A percentile compares a stretch with the other conserved stretches of the same genome.
phyloP scores from a whole-genome alignment of 2,797 vertebrate genomes.

The Cuniculus paca region DNA sequence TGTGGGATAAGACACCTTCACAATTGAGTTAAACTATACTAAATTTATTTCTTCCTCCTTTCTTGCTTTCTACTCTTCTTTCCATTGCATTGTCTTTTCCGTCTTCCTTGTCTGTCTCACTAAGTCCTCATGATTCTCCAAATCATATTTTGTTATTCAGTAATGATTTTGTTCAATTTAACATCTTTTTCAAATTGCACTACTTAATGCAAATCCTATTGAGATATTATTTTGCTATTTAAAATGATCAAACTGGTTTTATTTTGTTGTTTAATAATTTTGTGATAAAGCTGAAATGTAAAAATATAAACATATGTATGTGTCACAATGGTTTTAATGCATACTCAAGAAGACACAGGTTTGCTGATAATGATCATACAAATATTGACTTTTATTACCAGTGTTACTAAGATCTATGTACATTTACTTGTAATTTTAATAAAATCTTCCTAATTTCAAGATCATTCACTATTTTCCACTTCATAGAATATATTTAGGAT shows the following conservation, averaged over 20 bases:
- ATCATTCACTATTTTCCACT: slow-evolving; percentile 8
- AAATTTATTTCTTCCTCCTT: not conserved
- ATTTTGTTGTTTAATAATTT: slow-evolving; percentile 4
- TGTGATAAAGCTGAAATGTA: not conserved
- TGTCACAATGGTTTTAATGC: not conserved
- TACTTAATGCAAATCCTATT: not conserved
- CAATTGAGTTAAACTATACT: not conserved
- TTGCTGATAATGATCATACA: not conserved
- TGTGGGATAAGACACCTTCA: not conserved
- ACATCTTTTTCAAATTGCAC: not conserved
- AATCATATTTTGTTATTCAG: not conserved
- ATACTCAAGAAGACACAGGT: not conserved
- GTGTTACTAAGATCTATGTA: not conserved
- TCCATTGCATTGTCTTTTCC: not conserved
- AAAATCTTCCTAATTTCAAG: not conserved
- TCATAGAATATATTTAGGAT: not conserved
- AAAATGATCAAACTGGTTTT: not conserved
- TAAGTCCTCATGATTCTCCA: not conserved
- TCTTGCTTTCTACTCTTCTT: not conserved
- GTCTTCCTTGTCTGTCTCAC: not conserved
- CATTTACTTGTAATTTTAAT: slow-evolving; percentile 10
- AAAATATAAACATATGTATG: not conserved
- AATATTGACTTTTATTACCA: not conserved
- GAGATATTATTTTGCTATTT: not conserved
- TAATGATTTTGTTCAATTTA: slow-evolving; percentile 13